These are phyloP conservation scores for Anhinga anhinga DNA, from an alignment of 2,113 vertebrate genomes.

Conservation along the genomic window DNA sequence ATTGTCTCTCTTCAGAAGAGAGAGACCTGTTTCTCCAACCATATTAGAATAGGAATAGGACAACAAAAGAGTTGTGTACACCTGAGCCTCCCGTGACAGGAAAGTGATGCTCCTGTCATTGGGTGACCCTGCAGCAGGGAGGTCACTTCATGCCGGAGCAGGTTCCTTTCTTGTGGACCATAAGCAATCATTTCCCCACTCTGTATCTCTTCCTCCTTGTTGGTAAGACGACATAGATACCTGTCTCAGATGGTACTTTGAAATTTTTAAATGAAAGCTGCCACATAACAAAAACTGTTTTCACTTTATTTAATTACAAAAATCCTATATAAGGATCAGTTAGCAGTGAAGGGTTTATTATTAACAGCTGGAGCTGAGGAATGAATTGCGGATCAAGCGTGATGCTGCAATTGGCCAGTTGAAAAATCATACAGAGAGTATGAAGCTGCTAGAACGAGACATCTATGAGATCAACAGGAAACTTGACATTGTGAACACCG, in stretches of 20 bases:
- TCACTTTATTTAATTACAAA: neutral
- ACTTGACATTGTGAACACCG: constrained; percentile 26
- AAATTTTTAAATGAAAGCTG: neutral
- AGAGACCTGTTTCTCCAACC: neutral
- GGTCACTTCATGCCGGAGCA: neutral
- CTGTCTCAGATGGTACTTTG: neutral
- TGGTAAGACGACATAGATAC: neutral
- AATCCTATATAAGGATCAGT: neutral
- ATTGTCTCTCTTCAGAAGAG: neutral
- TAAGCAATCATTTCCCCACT: neutral
- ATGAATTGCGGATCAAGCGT: neutral
- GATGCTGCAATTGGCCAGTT: neutral
- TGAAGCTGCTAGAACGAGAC: constrained; percentile 65
- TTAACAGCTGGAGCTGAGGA: constrained; percentile 35
- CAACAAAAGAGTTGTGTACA: neutral
- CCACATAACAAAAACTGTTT: neutral
- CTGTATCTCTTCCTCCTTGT: neutral
- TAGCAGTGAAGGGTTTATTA: neutral
- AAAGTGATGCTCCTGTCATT: neutral
- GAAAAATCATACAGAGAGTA: constrained; percentile 1
- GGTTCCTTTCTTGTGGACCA: neutral
- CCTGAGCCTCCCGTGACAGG: neutral
- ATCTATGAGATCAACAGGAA: constrained; percentile 64
- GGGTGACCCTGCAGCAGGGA: neutral
- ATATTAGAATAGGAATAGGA: neutral